Conservation (phyloP, 2,113 vertebrate genomes). For the Galbula dea region DNA sequence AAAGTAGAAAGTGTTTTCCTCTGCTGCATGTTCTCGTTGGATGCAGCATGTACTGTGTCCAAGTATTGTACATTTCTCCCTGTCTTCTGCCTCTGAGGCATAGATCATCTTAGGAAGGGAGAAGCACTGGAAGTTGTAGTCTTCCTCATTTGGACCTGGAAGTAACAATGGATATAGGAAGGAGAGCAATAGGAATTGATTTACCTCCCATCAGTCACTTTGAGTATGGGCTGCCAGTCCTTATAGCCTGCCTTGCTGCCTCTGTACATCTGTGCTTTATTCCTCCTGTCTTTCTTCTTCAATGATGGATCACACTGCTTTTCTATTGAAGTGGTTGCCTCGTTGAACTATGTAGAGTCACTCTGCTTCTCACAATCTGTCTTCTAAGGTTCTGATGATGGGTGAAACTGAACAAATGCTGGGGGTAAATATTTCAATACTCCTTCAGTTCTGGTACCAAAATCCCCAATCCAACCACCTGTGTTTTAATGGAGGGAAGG, state of each 20-base stretch:
- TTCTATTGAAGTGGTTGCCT: not conserved
- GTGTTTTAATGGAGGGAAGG: not conserved
- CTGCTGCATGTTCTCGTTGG: slow-evolving; percentile 2
- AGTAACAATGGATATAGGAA: not conserved
- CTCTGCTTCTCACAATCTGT: not conserved
- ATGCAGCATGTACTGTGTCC: not conserved
- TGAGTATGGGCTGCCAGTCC: not conserved
- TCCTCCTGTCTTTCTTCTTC: not conserved
- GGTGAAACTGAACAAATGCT: not conserved
- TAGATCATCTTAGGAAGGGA: not conserved
- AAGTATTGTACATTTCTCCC: not conserved
- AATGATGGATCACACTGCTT: not conserved
- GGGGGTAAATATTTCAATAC: not conserved
- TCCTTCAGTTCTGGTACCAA: not conserved
- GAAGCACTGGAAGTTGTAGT: not conserved
- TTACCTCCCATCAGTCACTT: not conserved
- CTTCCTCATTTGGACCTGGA: not conserved
- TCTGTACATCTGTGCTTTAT: not conserved
- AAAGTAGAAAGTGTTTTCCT: slow-evolving; percentile 49
- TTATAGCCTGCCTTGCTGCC: not conserved
- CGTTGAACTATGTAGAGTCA: not conserved
- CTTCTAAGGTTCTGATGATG: not conserved
- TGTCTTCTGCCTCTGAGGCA: not conserved
- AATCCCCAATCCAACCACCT: not conserved
- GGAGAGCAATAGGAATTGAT: not conserved